Conservation (phyloP, 2,888 invertebrate species). For the Itoplectis maculator region DNA sequence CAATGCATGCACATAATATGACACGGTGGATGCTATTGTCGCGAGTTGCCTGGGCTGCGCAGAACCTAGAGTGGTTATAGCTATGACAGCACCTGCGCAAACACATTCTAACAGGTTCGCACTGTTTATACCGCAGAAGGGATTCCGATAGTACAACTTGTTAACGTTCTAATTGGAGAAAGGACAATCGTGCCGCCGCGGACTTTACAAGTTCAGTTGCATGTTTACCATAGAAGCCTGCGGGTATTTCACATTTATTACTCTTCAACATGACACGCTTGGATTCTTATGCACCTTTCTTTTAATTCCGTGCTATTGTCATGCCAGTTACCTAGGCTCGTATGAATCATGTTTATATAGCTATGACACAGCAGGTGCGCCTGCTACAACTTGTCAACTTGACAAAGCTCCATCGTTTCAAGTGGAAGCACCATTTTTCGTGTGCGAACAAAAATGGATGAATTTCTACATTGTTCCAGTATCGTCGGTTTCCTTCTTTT, state of each 20-base stretch:
- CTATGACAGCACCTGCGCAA: slow-evolving; percentile 12
- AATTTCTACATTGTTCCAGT: too few relatives aligned
- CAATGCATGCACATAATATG: slow-evolving; percentile 23
- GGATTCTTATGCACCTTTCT: too few relatives aligned
- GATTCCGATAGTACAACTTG: slow-evolving; percentile 10
- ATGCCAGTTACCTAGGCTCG: slow-evolving; percentile 50
- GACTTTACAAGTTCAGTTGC: neutral
- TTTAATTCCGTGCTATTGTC: slow-evolving; percentile 35
- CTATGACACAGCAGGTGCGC: slow-evolving; percentile 21
- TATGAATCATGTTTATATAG: slow-evolving; percentile 42
- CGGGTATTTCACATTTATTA: too few relatives aligned
- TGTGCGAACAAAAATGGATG: too few relatives aligned
- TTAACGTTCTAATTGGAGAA: slow-evolving; percentile 4
- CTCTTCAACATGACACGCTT: too few relatives aligned
- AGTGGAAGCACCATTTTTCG: too few relatives aligned
- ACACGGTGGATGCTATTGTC: slow-evolving; percentile 1
- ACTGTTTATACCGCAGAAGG: neutral
- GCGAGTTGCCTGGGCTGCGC: slow-evolving; percentile 41
- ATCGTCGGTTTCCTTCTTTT: neutral
- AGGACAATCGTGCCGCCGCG: neutral
- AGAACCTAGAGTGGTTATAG: slow-evolving; percentile 44
- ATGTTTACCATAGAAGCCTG: slow-evolving; percentile 4
- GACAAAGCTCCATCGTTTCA: too few relatives aligned
- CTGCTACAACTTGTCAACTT: slow-evolving; percentile 9
- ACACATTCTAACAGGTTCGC: slow-evolving; percentile 12